Conservation (phyloP, 2,113 vertebrate genomes). For the Siniperca chuatsi region DNA sequence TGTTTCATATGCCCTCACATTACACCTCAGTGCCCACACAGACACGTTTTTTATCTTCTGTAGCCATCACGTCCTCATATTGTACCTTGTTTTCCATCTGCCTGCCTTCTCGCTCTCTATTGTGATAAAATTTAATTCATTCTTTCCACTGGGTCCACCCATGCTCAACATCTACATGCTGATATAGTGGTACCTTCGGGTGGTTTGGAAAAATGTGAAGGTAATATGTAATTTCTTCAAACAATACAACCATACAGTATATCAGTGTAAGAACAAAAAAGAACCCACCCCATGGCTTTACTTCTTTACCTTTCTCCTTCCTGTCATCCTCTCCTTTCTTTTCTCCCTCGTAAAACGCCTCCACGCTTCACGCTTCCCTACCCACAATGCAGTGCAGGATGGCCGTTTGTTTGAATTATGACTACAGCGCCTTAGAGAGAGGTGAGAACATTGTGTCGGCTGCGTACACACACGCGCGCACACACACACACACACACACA, state of each 20-base stretch:
- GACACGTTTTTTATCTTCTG: constrained; percentile 50
- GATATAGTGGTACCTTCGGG: constrained; percentile 15
- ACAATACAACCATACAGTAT: constrained; percentile 12
- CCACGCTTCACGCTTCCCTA: constrained; percentile 75
- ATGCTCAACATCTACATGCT: constrained; percentile 30
- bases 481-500: constrained; percentile 17
- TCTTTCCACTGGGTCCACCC: constrained; percentile 42
- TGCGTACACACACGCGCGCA: not conserved
- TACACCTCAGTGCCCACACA: constrained; percentile 61
- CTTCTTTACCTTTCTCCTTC: constrained; percentile 54
- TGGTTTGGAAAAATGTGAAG: constrained; percentile 28
- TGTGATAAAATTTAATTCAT: constrained; percentile 63
- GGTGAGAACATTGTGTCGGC: constrained; percentile 69
- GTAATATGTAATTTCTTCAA: constrained; percentile 38
- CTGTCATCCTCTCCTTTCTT: constrained; percentile 60
- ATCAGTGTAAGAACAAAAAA: constrained; percentile 36
- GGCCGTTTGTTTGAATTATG: constrained; percentile 80
- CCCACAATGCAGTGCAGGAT: constrained; percentile 78
- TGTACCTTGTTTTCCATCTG: constrained; percentile 51
- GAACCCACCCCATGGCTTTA: constrained; percentile 35
- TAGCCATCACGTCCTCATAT: constrained; percentile 54
- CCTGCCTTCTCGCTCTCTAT: constrained; percentile 40
- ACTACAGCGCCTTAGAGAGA: constrained; percentile 59
- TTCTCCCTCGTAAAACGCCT: constrained; percentile 73
- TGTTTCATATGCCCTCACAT: constrained; percentile 59